Evolutionary conservation across 2,113 vertebrate species (phyloP).

Genomic region (Phyllostomus hastatus): DNA sequence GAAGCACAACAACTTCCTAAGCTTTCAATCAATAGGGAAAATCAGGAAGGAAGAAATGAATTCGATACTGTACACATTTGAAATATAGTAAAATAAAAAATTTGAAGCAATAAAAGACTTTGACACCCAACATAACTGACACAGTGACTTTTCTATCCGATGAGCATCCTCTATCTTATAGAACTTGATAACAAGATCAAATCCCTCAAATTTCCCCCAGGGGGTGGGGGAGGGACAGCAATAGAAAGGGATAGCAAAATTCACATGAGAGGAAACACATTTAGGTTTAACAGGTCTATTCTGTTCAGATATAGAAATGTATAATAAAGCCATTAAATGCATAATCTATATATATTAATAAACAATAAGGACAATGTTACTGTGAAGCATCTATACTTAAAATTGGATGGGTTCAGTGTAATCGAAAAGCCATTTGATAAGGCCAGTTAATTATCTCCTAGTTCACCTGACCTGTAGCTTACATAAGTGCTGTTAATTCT

Average conservation of each 20-base stretch:
- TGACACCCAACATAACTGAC: not conserved
- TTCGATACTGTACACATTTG: not conserved
- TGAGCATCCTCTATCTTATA: not conserved
- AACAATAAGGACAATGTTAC: not conserved
- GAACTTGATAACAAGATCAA: not conserved
- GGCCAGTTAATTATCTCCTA: not conserved
- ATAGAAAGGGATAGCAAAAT: not conserved
- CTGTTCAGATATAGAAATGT: not conserved
- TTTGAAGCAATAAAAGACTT: not conserved
- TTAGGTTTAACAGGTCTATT: not conserved
- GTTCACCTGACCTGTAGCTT: not conserved
- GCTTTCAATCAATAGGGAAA: not conserved
- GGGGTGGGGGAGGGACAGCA: not conserved
- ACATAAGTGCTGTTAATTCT: not conserved
- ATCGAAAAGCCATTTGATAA: conserved; percentile 7
- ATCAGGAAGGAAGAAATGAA: not conserved
- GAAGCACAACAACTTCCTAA: not conserved
- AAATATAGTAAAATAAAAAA: not conserved
- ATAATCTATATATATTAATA: conserved; percentile 22
- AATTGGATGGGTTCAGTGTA: not conserved
- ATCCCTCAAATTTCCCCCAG: not conserved
- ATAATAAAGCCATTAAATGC: not conserved
- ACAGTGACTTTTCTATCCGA: not conserved
- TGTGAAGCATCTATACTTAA: conserved; percentile 24
- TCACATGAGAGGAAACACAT: not conserved